Percentiles rank a stretch among this genome's conserved stretches.
These are phyloP conservation scores for Indicator indicator DNA, from an alignment of 2,113 vertebrate species.

Conservation along the genomic window DNA sequence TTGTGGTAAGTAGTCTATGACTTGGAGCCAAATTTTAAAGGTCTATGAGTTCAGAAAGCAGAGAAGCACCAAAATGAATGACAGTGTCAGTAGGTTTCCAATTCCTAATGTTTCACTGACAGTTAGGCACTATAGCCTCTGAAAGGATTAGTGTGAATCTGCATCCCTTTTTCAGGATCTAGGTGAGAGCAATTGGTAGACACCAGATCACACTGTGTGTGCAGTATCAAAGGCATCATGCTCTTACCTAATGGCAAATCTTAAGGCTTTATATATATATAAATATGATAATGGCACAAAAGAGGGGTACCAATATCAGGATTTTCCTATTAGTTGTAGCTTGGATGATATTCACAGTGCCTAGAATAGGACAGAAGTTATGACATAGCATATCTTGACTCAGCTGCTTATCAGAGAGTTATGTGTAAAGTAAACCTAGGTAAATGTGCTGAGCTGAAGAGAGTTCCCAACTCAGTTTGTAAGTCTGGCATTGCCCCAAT, in stretches of 20 bases:
- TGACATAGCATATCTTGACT: not conserved
- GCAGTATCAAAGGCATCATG: not conserved
- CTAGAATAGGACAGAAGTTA: not conserved
- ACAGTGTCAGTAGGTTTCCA: not conserved
- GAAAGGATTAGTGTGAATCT: not conserved
- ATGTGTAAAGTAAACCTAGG: rapidly evolving
- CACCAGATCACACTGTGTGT: not conserved
- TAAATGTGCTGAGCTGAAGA: not conserved
- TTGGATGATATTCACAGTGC: not conserved
- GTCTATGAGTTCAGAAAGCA: not conserved
- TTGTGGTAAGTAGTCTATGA: not conserved
- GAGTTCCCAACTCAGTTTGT: not conserved
- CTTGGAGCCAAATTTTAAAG: not conserved
- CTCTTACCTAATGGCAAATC: not conserved
- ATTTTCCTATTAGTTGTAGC: not conserved
- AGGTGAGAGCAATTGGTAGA: not conserved
- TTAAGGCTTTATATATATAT: not conserved
- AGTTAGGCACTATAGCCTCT: not conserved
- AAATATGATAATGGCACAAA: not conserved
- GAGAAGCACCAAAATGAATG: not conserved
- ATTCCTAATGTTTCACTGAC: not conserved
- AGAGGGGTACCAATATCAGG: not conserved
- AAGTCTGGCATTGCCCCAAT: not conserved
- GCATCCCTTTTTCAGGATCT: not conserved
- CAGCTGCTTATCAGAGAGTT: not conserved